Percentiles rank a stretch among this genome's conserved stretches.
Conservation (phyloP, 2,888 invertebrate genomes). For the Pecten maximus region DNA sequence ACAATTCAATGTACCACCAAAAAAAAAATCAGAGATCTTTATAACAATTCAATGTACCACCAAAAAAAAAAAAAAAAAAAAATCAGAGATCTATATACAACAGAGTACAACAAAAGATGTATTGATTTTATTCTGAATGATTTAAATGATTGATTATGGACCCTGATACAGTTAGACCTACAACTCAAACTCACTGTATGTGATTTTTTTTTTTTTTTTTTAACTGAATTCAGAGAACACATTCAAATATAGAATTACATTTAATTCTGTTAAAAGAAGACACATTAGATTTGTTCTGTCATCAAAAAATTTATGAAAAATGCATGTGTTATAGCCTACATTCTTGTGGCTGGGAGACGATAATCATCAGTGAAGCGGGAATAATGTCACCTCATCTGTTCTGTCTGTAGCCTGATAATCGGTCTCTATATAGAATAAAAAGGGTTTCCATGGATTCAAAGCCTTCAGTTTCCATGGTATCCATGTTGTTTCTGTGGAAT, state of each 20-base stretch:
- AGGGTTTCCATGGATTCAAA: background rate
- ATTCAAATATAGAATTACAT: background rate
- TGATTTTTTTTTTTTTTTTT: too few species aligned
- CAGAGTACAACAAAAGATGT: too few species aligned
- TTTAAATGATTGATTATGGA: too few species aligned
- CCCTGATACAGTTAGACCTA: too few species aligned
- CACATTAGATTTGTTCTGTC: background rate
- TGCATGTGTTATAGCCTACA: background rate
- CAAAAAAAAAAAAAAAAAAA: too few species aligned
- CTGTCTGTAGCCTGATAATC: background rate
- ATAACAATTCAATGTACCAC: too few species aligned
- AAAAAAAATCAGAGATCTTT: too few species aligned
- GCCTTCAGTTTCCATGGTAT: constrained; percentile 30
- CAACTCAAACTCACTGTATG: too few species aligned
- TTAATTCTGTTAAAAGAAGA: background rate
- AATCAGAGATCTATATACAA: too few species aligned
- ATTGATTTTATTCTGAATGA: too few species aligned
- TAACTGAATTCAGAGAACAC: background rate
- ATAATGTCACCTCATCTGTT: background rate
- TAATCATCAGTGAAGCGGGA: background rate
- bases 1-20: too few species aligned
- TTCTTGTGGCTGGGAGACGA: background rate
- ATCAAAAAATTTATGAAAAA: background rate
- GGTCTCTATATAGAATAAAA: background rate
- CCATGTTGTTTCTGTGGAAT: background rate